A percentile compares a stretch with the other conserved stretches of the same genome.
Conservation (phyloP, 2,797 vertebrate species). For the Brachyrhaphis roseni region DNA sequence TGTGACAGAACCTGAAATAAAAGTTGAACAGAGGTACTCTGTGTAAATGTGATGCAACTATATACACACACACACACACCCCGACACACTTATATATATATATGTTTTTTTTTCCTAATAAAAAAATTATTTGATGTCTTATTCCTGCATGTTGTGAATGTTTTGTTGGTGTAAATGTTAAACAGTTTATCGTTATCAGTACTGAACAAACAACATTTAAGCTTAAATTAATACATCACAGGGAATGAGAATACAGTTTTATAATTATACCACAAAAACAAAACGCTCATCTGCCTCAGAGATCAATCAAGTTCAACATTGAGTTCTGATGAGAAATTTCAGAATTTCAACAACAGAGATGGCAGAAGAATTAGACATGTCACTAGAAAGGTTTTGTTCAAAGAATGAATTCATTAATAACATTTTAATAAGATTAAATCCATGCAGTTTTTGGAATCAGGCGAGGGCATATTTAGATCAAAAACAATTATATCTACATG, state of each 20-base stretch:
- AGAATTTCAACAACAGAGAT: conserved; percentile 64
- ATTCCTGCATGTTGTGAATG: neutral
- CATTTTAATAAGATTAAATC: conserved; percentile 22
- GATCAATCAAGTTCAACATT: conserved; percentile 78
- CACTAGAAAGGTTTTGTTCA: conserved; percentile 27
- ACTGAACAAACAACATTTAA: conserved; percentile 10
- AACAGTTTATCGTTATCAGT: neutral
- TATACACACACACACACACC: no score
- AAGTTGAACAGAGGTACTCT: neutral
- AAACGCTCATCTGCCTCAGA: conserved; percentile 82
- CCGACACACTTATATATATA: no score
- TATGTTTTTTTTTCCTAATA: neutral
- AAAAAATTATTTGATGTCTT: neutral
- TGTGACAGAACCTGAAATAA: neutral
- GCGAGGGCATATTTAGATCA: conserved; percentile 20
- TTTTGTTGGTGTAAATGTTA: neutral
- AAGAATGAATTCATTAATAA: conserved; percentile 33
- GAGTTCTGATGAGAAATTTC: conserved; percentile 80
- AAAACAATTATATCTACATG: conserved; percentile 45
- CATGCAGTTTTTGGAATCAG: conserved; percentile 19
- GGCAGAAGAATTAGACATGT: conserved; percentile 44
- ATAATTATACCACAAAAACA: conserved; percentile 90
- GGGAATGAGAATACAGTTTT: conserved; percentile 47
- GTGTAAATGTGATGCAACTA: conserved; percentile 2
- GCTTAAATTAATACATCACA: conserved; percentile 28